Base-by-base conservation (phyloP, 2,888 invertebrate genomes). In the Chaitophorus viminalis region DNA sequence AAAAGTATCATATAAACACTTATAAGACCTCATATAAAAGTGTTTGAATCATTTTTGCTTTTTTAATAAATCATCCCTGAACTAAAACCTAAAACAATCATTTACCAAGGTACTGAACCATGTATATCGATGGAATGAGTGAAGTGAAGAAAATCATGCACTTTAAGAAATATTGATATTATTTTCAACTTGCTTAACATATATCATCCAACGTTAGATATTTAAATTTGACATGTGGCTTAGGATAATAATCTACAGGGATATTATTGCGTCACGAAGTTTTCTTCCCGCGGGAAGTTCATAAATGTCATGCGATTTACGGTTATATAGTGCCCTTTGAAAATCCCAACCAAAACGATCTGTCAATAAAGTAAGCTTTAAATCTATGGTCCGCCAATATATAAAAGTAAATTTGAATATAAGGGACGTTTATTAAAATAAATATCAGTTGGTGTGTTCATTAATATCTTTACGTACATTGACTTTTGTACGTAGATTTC, bases 331-430 rank as follows among this genome's bases (percentile, higher is more conserved):
- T 72, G 60, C 74, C 21, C n/a, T 74, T 60, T 74, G 14, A 17
- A 75, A 60, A 75, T 75, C 54, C 74, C 29, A 6, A 60, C 21
- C 60, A 39, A 74, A 33, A 60, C 36, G 21, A n/a, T 39, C 29
- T 29, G 75, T 83, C 83, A 83, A 83, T 83, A 75, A 11, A 36
- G 29, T 60, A 75, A 74, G 60, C 60, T 75, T 39, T 75, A 75
- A 83, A 83, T 83, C 29, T 75, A 74, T 31, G 39, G 74, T 39
- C 21, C 39, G 14, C 70, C 39, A 33, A 31, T 21, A 29, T 21
- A 33, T 31, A 54, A 60, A 33, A 72, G 33, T 72, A 18, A 18
- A 72, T 72, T 82, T 70, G 3, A 70, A 82, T 82, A 14, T 11
- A 46, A 11, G 31, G 21, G 39, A 70, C 46, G 17, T 68, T 70